phyloP scores from a whole-genome alignment of 2,888 invertebrate species.

The Leistus spinibarbis region DNA sequence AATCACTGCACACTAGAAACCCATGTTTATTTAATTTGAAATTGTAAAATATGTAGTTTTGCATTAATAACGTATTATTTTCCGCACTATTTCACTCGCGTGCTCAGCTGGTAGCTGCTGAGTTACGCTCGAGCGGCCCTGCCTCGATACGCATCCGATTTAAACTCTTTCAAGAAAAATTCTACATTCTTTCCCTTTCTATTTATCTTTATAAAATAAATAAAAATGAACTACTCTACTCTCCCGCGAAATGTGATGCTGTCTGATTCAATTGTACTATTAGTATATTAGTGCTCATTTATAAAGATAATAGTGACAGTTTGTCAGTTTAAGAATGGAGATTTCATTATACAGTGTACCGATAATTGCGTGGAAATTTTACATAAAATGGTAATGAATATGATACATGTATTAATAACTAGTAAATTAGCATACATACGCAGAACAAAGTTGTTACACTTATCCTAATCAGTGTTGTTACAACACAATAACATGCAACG shows the following conservation, averaged over 20 bases:
- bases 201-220: neutral
- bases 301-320: neutral
- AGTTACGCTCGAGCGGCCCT: slow-evolving; percentile 1
- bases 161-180: too few relatives aligned
- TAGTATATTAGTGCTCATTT: too few relatives aligned
- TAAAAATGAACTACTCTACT: too few relatives aligned
- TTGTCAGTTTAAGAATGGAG: neutral
- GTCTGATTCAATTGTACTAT: too few relatives aligned
- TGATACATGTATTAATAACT: neutral
- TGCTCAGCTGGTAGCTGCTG: slow-evolving; percentile 8
- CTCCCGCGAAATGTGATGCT: too few relatives aligned
- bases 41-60: neutral
- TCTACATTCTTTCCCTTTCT: neutral
- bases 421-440: slow-evolving; percentile 10
- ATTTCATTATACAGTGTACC: neutral
- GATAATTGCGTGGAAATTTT: neutral
- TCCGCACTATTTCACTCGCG: slow-evolving; percentile 8
- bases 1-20: neutral
- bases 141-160: neutral
- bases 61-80: slow-evolving; percentile 4
- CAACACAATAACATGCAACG: slow-evolving; percentile 15
- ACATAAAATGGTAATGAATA: slow-evolving; percentile 15
- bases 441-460: slow-evolving; percentile 22
- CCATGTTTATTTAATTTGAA: neutral
- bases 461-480: slow-evolving; percentile 28